Evolutionary conservation across 2,113 vertebrate species (phyloP).

Genomic region (Mesitornis unicolor): DNA sequence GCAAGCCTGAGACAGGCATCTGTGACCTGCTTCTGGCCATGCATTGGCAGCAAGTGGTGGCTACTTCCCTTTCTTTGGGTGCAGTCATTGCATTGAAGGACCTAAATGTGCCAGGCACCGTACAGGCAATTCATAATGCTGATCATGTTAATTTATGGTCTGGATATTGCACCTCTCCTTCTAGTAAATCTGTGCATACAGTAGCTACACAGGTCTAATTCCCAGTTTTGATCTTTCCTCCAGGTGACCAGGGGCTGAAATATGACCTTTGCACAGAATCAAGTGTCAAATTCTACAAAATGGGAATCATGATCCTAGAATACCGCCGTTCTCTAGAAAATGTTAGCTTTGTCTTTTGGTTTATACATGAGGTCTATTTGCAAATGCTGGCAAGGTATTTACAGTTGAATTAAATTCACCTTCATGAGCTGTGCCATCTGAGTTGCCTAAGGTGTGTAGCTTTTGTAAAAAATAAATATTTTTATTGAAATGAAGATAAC

Average conservation of each 20-base stretch:
- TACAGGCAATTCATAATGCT: too few species aligned
- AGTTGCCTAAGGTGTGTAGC: not conserved
- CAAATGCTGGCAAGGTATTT: not conserved
- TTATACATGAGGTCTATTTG: not conserved
- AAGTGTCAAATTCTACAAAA: not conserved
- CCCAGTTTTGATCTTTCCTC: not conserved
- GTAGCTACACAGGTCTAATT: not conserved
- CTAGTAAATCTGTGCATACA: rapidly evolving
- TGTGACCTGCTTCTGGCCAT: not conserved
- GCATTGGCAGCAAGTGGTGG: rapidly evolving
- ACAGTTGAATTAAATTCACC: not conserved
- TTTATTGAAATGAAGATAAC: conserved; percentile 38
- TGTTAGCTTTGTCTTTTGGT: not conserved
- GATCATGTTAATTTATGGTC: rapidly evolving
- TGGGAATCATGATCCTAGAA: not conserved
- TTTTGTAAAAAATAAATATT: not conserved
- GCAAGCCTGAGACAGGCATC: rapidly evolving
- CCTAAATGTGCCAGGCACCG: not conserved
- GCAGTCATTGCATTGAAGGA: rapidly evolving
- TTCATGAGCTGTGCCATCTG: not conserved
- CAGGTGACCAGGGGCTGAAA: not conserved
- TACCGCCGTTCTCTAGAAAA: not conserved
- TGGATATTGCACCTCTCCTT: rapidly evolving
- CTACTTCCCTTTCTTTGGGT: rapidly evolving
- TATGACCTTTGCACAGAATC: not conserved